A percentile compares a stretch with the other conserved stretches of the same genome.
These are phyloP conservation scores for Archaeoteleia sp. DNA, from an alignment of 2,888 invertebrate genomes.

Conservation along the genomic window DNA sequence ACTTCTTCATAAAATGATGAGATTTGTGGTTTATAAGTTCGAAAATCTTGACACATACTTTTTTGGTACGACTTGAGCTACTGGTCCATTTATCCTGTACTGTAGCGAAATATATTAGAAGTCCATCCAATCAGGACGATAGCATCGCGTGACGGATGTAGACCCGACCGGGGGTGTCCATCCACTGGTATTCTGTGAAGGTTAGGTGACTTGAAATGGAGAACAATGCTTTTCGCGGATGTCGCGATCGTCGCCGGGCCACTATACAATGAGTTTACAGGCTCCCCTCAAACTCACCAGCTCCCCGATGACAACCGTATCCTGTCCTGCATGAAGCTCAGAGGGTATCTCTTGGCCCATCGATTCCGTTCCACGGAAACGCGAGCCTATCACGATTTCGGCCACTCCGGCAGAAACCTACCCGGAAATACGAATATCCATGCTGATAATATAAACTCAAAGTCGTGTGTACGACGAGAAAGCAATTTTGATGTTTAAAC, in stretches of 20 bases:
- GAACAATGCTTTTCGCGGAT: constrained; percentile 55
- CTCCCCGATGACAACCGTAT: constrained; percentile 62
- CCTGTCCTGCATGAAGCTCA: constrained; percentile 62
- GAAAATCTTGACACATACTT: no score
- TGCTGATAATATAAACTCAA: constrained; percentile 34
- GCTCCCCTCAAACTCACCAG: constrained; percentile 41
- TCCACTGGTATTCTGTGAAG: constrained; percentile 37
- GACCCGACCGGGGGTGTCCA: constrained; percentile 20
- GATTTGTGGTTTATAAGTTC: no score
- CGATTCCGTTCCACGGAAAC: constrained; percentile 54
- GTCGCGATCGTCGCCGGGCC: constrained; percentile 50
- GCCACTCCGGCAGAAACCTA: constrained; percentile 32
- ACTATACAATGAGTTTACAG: constrained; percentile 46
- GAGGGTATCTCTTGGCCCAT: constrained; percentile 66
- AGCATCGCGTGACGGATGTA: constrained; percentile 44
- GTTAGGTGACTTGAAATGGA: constrained; percentile 51
- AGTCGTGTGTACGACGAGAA: constrained; percentile 14
- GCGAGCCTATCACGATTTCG: constrained; percentile 51
- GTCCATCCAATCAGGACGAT: constrained; percentile 46
- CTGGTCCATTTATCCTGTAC: constrained; percentile 2
- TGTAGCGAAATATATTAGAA: constrained; percentile 20
- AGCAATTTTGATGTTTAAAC: constrained; percentile 39
- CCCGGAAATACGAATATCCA: constrained; percentile 49
- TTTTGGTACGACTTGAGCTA: no score
- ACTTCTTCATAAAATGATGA: no score